phyloP scores from a whole-genome alignment of 1,140 invertebrate species.

The Pogonomyrmex barbatus region DNA sequence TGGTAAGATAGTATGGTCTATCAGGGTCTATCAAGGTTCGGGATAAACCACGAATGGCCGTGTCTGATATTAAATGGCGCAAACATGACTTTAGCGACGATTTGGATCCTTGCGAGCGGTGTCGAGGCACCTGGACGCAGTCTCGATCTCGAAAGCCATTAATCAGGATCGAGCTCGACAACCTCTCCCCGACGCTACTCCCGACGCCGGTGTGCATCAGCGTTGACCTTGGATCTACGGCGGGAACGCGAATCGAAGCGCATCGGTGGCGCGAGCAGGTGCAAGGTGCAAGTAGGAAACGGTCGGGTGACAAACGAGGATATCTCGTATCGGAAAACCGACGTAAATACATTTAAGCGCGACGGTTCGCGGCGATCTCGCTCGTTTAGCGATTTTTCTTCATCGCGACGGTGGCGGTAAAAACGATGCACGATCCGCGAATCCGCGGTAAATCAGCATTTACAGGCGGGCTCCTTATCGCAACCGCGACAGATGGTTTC shows the following conservation, averaged over 20 bases:
- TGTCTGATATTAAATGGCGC: no score
- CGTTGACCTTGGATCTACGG: conserved; percentile 72
- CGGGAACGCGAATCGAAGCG: conserved; percentile 62
- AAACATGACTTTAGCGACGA: background rate
- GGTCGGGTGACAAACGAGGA: conserved; percentile 68
- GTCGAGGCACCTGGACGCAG: conserved; percentile 59
- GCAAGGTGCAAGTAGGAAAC: conserved; percentile 52
- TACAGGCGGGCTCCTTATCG: conserved; percentile 5
- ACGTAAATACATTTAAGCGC: conserved; percentile 57
- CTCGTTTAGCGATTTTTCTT: conserved; percentile 25
- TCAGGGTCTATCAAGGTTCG: background rate
- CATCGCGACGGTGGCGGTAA: background rate
- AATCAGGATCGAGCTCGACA: conserved; percentile 78
- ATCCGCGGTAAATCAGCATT: conserved; percentile 56
- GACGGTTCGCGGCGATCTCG: background rate
- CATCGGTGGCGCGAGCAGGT: conserved; percentile 60
- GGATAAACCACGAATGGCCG: background rate
- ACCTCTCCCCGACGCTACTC: conserved; percentile 63
- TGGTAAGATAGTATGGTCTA: no score
- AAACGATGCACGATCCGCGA: background rate
- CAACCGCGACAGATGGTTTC: conserved; percentile 35
- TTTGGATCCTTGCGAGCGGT: background rate
- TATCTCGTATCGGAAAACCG: conserved; percentile 53
- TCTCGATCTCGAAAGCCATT: conserved; percentile 74
- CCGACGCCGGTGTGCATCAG: conserved; percentile 56